Conservation (phyloP, 64 coral and sea anemone species). For the Catalaphyllia jardinei region DNA sequence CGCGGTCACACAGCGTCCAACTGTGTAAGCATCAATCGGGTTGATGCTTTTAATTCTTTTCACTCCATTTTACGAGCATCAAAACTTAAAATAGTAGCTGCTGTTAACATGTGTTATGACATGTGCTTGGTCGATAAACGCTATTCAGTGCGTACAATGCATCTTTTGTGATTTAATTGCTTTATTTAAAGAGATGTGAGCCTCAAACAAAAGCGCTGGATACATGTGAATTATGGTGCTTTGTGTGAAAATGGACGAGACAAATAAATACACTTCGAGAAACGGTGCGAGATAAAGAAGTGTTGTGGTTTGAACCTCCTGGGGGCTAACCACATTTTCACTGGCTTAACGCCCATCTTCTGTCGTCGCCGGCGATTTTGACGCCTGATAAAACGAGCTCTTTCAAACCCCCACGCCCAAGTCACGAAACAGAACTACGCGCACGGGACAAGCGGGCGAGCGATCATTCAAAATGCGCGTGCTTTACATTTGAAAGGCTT, state of each 20-base stretch:
- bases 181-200: constrained; percentile 97
- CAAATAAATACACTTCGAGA: constrained; percentile 79
- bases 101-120: constrained; percentile 99
- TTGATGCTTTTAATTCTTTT: constrained; percentile 69
- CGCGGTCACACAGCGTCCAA: constrained; percentile 51
- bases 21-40: constrained; percentile 59
- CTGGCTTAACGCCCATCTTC: constrained; percentile 76
- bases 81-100: constrained; percentile 92
- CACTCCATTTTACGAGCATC: constrained; percentile 81
- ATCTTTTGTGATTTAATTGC: constrained; percentile 99
- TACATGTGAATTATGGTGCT: constrained; percentile 94
- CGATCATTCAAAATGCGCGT: background rate
- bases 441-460: background rate
- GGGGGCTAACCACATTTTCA: constrained; percentile 53
- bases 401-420: constrained; percentile 73
- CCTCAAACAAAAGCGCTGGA: constrained; percentile 90
- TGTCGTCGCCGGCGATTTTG: constrained; percentile 85
- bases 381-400: constrained; percentile 66
- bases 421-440: constrained; percentile 77
- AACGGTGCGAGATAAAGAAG: constrained; percentile 50
- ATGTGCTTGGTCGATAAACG: constrained; percentile 99
- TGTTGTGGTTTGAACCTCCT: constrained; percentile 75
- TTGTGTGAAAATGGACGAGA: constrained; percentile 88
- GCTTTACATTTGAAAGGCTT: constrained; percentile 3
- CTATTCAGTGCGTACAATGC: constrained; percentile 93